Evolutionary conservation across 2,797 vertebrate species (phyloP), one percentile per base, ranked within the genome.

Genomic region (Tachyglossus aculeatus): DNA sequence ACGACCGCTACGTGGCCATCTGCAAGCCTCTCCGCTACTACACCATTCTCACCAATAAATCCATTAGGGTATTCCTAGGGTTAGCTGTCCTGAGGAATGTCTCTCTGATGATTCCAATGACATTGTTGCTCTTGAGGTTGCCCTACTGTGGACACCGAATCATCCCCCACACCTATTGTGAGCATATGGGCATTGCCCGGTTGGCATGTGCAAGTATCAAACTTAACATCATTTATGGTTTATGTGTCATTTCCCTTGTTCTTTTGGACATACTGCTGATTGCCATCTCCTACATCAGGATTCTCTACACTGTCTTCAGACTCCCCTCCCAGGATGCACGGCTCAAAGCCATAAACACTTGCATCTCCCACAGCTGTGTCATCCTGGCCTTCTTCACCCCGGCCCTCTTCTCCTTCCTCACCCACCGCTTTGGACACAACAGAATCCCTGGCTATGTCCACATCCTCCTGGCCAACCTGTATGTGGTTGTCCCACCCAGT

Each of bases 1-100:
- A 91, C 50, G 91, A 93, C 74, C 67, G 82, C 51, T 90, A 89
- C 25, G 37, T 91, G n/a, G 88, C 91, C 9, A 81, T 93, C 41
- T 91, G 86, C 52, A 80, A 86, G 34, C 90, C 90, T 14, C 73
- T 91, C 6, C 85, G 71, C 67, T 93, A 92, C 36, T 64, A 72
- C 7, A 29, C 67, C 47, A 54, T 92, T 12, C 85, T 92, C 67
- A 88, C 77, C 12, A 89, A 71, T 45, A 77, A 56, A 62, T 29
- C 77, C 29, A 71, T 83, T 43, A 14, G 48, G 13, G 14, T 68
- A 21, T 72, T 68, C 12, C 55, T 29, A 24, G 43, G 25, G 5
- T 50, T 85, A 10, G 68, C 60, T 22, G 2, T 81, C 24, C 38
- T 83, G 44, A 16, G 52, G 29, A 84, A 75, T 21, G 12, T 80